These are phyloP conservation scores for Leptopilina clavipes DNA, from an alignment of 1,140 invertebrate genomes.

Conservation along the genomic window DNA sequence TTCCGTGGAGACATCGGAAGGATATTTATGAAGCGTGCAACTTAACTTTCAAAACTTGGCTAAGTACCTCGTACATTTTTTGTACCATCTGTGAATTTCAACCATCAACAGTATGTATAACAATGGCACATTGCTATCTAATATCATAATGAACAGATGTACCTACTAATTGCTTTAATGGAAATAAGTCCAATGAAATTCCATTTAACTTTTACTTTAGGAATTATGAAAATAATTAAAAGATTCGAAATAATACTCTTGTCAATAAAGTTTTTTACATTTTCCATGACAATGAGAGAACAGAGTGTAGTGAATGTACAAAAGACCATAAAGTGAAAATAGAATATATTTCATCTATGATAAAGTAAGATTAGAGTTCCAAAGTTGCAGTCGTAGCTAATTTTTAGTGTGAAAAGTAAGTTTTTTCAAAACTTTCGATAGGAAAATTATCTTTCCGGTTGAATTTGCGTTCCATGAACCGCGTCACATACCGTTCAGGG, in stretches of 20 bases:
- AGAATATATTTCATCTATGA: neutral
- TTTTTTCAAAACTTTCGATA: slow-evolving; percentile 9
- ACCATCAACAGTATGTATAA: neutral
- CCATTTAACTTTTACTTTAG: no score
- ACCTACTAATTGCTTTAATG: no score
- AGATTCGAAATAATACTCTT: no score
- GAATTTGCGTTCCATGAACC: slow-evolving; percentile 18
- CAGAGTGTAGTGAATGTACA: no score
- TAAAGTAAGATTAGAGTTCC: neutral
- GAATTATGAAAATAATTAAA: no score
- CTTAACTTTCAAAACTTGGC: neutral
- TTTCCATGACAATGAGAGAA: no score
- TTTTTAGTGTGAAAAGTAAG: neutral
- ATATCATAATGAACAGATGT: no score
- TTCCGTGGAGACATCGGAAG: neutral
- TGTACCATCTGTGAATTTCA: slow-evolving; percentile 18
- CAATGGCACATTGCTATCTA: neutral
- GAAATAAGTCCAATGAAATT: no score
- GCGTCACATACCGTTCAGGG: slow-evolving; percentile 16
- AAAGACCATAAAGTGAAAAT: neutral
- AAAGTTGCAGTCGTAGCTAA: neutral
- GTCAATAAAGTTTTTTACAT: no score
- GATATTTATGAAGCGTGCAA: slow-evolving; percentile 6
- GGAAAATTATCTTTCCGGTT: slow-evolving; percentile 25
- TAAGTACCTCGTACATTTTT: slow-evolving; percentile 29